These are phyloP conservation scores for Cyphomyrus discorhynchus DNA, from an alignment of 2,113 vertebrate species.

Conservation along the genomic window DNA sequence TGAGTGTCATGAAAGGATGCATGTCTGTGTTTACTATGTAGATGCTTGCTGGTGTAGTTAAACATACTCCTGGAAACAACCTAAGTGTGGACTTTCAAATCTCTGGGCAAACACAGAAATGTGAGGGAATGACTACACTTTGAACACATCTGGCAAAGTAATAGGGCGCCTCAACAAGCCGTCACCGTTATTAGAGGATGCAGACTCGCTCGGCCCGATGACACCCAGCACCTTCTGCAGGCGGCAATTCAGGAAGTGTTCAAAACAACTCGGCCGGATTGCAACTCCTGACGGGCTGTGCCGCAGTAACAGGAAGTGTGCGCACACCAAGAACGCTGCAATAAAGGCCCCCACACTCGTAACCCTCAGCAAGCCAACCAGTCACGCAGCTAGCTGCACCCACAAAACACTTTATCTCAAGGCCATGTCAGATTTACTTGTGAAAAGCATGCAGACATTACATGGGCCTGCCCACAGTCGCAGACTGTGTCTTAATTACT, in stretches of 20 bases:
- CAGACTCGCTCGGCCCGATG: not conserved
- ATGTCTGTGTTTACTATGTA: not conserved
- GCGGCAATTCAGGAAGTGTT: not conserved
- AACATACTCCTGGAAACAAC: not conserved
- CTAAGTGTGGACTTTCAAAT: not conserved
- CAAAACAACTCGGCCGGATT: not conserved
- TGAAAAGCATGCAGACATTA: not conserved
- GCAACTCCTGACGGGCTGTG: not conserved
- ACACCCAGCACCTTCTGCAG: not conserved
- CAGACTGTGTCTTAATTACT: not conserved
- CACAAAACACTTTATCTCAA: not conserved
- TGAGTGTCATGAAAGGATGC: not conserved
- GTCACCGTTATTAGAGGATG: not conserved
- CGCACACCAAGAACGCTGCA: not conserved
- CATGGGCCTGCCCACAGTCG: not conserved
- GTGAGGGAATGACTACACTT: not conserved
- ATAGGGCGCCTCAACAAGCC: not conserved
- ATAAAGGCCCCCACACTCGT: not conserved
- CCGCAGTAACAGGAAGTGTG: not conserved
- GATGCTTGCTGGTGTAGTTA: not conserved
- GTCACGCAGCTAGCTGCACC: not conserved
- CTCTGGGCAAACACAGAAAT: not conserved
- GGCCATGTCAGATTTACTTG: not conserved
- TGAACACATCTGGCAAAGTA: not conserved
- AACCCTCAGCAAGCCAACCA: not conserved